Percentiles rank a stretch among this genome's conserved stretches.
These are phyloP conservation scores for Biston betularia DNA, from an alignment of 2,888 invertebrate genomes.

Conservation along the genomic window DNA sequence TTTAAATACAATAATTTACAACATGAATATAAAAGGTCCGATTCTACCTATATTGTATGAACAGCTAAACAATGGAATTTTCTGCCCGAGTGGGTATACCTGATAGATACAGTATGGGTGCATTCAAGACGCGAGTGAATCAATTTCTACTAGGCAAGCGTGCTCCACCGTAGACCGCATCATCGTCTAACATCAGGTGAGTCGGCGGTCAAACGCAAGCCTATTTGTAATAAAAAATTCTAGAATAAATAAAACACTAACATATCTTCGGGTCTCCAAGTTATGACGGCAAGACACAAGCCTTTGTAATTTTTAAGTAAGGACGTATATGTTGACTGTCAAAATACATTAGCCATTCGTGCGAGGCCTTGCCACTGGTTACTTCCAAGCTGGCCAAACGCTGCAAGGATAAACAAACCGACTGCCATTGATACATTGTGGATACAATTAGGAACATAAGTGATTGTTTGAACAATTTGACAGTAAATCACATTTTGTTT, in stretches of 20 bases:
- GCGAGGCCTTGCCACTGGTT: conserved; percentile 34
- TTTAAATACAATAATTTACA: too few relatives aligned
- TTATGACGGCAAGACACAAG: conserved; percentile 19
- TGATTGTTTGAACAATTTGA: conserved; percentile 36
- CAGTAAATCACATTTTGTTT: conserved; percentile 31
- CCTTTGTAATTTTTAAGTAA: conserved; percentile 27
- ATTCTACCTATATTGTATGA: too few relatives aligned
- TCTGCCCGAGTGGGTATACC: too few relatives aligned
- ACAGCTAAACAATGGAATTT: too few relatives aligned
- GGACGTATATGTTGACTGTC: conserved; percentile 31
- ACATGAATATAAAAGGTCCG: too few relatives aligned
- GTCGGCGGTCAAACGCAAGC: too few relatives aligned
- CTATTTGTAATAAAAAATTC: too few relatives aligned
- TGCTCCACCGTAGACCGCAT: too few relatives aligned
- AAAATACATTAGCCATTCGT: conserved; percentile 32
- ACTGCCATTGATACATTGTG: conserved; percentile 37
- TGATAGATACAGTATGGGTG: too few relatives aligned
- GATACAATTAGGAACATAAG: conserved; percentile 29
- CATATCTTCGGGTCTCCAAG: conserved; percentile 9
- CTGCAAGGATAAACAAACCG: conserved; percentile 38
- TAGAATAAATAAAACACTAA: neutral
- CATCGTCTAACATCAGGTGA: too few relatives aligned
- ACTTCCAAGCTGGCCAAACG: conserved; percentile 29
- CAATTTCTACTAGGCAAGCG: too few relatives aligned
- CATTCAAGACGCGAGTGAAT: too few relatives aligned